Evolutionary conservation across 2,797 vertebrate genomes (phyloP).

Genomic region (Peromyscus melanophrys): DNA sequence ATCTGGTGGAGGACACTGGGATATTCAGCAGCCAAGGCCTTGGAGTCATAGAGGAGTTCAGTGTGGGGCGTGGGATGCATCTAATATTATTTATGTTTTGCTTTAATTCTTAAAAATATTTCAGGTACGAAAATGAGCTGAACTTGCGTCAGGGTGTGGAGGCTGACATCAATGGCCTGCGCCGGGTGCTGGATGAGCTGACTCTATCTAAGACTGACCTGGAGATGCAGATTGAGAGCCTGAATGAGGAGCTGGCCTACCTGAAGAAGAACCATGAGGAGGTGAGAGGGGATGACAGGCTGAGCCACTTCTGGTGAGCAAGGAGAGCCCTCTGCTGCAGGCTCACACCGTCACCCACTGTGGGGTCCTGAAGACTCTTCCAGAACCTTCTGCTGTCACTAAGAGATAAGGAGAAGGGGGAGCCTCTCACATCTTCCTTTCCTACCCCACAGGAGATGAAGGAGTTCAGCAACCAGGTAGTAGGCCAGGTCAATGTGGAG

Average conservation of each 20-base stretch:
- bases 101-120: not conserved
- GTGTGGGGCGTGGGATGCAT: not conserved
- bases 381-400: not conserved
- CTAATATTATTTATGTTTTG: not conserved
- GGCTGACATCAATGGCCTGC: constrained; percentile 87
- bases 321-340: not conserved
- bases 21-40: not conserved
- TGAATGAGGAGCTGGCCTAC: constrained; percentile 87
- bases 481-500: constrained; percentile 93
- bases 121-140: constrained; percentile 90
- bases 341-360: not conserved
- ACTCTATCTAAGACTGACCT: constrained; percentile 86
- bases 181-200: constrained; percentile 85
- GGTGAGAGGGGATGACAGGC: constrained; percentile 82
- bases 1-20: not conserved
- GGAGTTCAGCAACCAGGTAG: constrained; percentile 82
- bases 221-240: constrained; percentile 83
- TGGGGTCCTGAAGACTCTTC: not conserved
- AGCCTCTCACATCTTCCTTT: not conserved
- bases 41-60: not conserved
- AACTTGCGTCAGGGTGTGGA: constrained; percentile 82
- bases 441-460: constrained; percentile 82
- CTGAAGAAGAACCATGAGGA: constrained; percentile 89
- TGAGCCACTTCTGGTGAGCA: not conserved
- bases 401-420: not conserved